Evolutionary conservation across 2,797 vertebrate species (phyloP).

Genomic region (Balearica regulorum): DNA sequence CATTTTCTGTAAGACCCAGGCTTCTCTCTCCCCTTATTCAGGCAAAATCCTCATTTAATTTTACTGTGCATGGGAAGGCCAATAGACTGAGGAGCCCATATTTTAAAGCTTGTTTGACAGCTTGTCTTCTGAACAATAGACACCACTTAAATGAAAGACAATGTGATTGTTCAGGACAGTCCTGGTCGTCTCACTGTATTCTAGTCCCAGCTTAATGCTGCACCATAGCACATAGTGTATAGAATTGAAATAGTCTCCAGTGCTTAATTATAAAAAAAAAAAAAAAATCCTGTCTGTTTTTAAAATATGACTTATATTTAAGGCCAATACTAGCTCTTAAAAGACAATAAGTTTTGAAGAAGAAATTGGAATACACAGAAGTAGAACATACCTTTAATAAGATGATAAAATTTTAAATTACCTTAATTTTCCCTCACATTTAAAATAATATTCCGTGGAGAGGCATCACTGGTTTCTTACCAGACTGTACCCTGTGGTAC

Average conservation of each 20-base stretch:
- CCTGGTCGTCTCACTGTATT: background rate
- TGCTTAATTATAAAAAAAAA: background rate
- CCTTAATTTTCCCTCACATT: background rate
- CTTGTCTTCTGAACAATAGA: background rate
- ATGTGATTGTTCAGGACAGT: background rate
- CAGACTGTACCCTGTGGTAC: background rate
- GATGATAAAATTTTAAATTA: background rate
- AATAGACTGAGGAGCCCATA: background rate
- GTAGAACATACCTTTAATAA: background rate
- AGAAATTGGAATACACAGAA: background rate
- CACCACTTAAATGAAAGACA: background rate
- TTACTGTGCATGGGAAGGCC: background rate
- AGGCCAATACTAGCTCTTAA: background rate
- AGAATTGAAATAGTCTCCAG: background rate
- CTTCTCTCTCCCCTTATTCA: background rate
- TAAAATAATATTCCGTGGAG: background rate
- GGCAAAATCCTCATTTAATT: background rate
- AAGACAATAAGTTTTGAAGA: background rate
- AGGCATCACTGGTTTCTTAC: background rate
- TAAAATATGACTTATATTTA: background rate
- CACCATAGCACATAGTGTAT: fast-evolving
- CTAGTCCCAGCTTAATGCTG: background rate
- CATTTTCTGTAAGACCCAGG: background rate
- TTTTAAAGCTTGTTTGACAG: background rate
- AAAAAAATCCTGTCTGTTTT: background rate